Conservation (phyloP, 2,888 invertebrate genomes). For the Campoplex nolae region DNA sequence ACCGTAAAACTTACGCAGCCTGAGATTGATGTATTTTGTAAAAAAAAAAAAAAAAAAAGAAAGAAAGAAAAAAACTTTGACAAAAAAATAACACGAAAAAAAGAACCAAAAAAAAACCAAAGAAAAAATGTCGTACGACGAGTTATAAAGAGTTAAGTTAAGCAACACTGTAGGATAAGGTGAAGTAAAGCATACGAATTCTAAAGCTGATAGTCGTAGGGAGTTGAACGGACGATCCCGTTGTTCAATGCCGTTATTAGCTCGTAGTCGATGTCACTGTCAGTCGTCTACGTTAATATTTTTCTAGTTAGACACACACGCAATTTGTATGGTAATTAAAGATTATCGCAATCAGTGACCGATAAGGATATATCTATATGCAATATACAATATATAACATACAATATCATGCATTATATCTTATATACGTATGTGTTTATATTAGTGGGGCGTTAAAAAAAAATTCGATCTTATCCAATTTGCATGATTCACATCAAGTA, state of each 20-base stretch:
- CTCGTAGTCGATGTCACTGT: constrained; percentile 81
- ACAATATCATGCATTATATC: constrained; percentile 26
- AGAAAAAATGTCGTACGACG: constrained; percentile 50
- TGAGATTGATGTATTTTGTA: constrained; percentile 65
- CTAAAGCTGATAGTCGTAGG: constrained; percentile 83
- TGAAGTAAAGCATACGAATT: constrained; percentile 84
- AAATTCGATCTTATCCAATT: not conserved
- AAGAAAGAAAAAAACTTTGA: constrained; percentile 9
- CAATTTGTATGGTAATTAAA: constrained; percentile 61
- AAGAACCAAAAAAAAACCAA: constrained; percentile 36
- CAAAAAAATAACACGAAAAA: not conserved
- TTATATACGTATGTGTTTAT: constrained; percentile 11
- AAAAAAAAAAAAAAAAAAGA: constrained; percentile 14
- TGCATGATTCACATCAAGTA: not conserved
- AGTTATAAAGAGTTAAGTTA: constrained; percentile 52
- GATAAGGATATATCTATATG: constrained; percentile 30
- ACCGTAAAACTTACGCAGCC: constrained; percentile 55
- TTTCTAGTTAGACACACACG: constrained; percentile 70
- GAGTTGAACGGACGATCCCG: constrained; percentile 77
- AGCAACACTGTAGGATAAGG: constrained; percentile 75
- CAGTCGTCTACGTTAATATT: constrained; percentile 75
- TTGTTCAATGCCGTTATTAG: constrained; percentile 80
- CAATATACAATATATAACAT: constrained; percentile 27
- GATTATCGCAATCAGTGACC: constrained; percentile 47
- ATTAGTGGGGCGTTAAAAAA: not conserved